Evolutionary conservation across 92 coral and sea anemone genomes (phyloP).

Genomic region (Zoanthus gigantus): DNA sequence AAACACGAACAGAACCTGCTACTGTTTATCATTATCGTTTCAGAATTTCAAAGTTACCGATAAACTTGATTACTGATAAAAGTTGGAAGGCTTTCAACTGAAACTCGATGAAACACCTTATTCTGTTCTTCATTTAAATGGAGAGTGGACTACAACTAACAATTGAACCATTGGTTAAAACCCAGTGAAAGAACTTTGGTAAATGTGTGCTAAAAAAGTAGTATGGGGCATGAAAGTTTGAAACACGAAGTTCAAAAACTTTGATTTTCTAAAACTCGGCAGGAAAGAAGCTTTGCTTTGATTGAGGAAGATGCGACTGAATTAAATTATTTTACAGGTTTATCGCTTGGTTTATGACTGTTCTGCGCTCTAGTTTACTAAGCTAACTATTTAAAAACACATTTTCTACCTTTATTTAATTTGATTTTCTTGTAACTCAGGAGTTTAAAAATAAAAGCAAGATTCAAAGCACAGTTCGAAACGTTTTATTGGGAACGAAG

Average conservation of each 20-base stretch:
- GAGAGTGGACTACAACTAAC: background rate
- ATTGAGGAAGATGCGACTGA: slow-evolving; percentile 29
- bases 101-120: background rate
- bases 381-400: background rate
- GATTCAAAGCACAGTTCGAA: too few relatives aligned
- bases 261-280: background rate
- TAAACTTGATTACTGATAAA: slow-evolving; percentile 25
- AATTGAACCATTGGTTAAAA: too few relatives aligned
- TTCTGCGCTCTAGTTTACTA: background rate
- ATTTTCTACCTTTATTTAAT: background rate
- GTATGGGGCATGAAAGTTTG: too few relatives aligned
- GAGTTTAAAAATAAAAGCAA: too few relatives aligned
- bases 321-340: slow-evolving; percentile 13
- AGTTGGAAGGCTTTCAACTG: slow-evolving; percentile 36
- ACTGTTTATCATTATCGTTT: background rate
- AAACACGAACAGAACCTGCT: background rate
- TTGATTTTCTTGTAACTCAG: too few relatives aligned
- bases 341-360: background rate
- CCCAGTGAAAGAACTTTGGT: too few relatives aligned
- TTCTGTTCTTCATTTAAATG: background rate
- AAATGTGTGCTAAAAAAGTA: too few relatives aligned
- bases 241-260: background rate
- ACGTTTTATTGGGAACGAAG: background rate
- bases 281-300: background rate
- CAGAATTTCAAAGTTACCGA: background rate